Percentiles rank a stretch among this genome's conserved stretches.
Conservation (phyloP, 1,140 invertebrate genomes). For the Formica selysi region DNA sequence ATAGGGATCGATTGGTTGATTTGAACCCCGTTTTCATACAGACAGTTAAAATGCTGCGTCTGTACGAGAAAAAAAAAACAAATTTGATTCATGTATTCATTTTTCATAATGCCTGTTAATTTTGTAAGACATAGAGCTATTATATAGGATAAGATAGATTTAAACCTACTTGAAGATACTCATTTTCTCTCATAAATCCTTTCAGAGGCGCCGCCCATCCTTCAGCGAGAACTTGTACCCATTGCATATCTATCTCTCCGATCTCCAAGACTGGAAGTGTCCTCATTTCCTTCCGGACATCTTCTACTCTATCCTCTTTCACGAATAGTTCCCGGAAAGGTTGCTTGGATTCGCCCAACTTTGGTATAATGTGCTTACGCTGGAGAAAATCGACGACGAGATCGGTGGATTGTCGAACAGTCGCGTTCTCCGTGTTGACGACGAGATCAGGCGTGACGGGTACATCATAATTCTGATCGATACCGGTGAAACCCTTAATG, state of each 20-base stretch:
- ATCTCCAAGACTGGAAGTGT: slow-evolving; percentile 90
- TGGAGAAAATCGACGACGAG: slow-evolving; percentile 93
- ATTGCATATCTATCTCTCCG: slow-evolving; percentile 95
- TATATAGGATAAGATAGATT: not conserved
- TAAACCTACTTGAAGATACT: slow-evolving; percentile 90
- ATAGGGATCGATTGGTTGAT: slow-evolving; percentile 98
- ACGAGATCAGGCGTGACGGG: slow-evolving; percentile 95
- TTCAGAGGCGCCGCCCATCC: slow-evolving; percentile 98
- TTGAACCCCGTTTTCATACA: slow-evolving; percentile 88
- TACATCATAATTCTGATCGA: slow-evolving; percentile 97
- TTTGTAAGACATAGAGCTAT: not conserved
- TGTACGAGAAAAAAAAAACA: slow-evolving; percentile 75
- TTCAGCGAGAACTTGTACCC: slow-evolving; percentile 97
- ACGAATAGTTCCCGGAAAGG: slow-evolving; percentile 94
- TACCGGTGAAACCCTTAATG: slow-evolving; percentile 98
- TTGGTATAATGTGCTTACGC: slow-evolving; percentile 88
- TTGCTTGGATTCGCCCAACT: slow-evolving; percentile 85
- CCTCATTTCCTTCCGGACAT: slow-evolving; percentile 90
- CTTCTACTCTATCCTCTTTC: slow-evolving; percentile 88
- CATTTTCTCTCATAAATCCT: slow-evolving; percentile 98
- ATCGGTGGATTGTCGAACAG: slow-evolving; percentile 93
- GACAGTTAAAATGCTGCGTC: slow-evolving; percentile 94
- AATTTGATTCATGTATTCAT: not conserved
- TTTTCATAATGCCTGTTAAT: not conserved
- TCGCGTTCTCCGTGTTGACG: slow-evolving; percentile 92